phyloP scores from a whole-genome alignment of 2,888 invertebrate species.

The Acrobasis suavella region DNA sequence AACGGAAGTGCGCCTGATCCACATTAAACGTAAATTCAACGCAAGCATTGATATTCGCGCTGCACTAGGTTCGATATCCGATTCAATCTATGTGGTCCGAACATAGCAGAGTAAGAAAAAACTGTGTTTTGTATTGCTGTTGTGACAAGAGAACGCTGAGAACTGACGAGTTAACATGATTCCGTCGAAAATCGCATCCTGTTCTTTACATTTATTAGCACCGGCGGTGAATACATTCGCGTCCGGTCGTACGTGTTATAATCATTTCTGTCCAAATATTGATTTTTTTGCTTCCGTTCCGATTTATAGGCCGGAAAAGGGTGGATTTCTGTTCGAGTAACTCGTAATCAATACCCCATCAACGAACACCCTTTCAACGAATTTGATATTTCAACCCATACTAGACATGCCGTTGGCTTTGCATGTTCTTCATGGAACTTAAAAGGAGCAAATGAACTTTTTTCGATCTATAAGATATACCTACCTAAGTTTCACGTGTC shows the following conservation, averaged over 20 bases:
- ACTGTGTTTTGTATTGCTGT: slow-evolving; percentile 49
- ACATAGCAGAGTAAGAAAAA: slow-evolving; percentile 43
- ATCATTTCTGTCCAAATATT: slow-evolving; percentile 80
- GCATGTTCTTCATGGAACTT: no score
- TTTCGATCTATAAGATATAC: no score
- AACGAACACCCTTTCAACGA: slow-evolving; percentile 46
- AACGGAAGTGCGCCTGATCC: slow-evolving; percentile 57
- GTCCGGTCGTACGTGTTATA: slow-evolving; percentile 66
- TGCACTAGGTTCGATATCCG: slow-evolving; percentile 60
- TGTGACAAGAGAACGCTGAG: slow-evolving; percentile 67
- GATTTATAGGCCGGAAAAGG: slow-evolving; percentile 63
- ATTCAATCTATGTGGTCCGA: slow-evolving; percentile 59
- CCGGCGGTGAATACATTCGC: slow-evolving; percentile 63
- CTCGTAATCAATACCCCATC: slow-evolving; percentile 61
- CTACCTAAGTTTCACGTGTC: no score
- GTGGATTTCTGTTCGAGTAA: slow-evolving; percentile 58
- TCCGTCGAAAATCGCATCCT: slow-evolving; percentile 76
- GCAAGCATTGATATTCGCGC: slow-evolving; percentile 44
- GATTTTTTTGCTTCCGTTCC: slow-evolving; percentile 74
- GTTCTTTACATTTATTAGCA: slow-evolving; percentile 72
- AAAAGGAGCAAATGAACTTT: no score
- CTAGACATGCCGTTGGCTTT: neutral
- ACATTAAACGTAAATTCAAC: slow-evolving; percentile 43
- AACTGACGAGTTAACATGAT: slow-evolving; percentile 71
- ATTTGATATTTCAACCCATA: slow-evolving; percentile 27